Evolutionary conservation across 1,140 invertebrate genomes (phyloP), one percentile per base, ranked within the genome.

Genomic region (Drosophila truncata): DNA sequence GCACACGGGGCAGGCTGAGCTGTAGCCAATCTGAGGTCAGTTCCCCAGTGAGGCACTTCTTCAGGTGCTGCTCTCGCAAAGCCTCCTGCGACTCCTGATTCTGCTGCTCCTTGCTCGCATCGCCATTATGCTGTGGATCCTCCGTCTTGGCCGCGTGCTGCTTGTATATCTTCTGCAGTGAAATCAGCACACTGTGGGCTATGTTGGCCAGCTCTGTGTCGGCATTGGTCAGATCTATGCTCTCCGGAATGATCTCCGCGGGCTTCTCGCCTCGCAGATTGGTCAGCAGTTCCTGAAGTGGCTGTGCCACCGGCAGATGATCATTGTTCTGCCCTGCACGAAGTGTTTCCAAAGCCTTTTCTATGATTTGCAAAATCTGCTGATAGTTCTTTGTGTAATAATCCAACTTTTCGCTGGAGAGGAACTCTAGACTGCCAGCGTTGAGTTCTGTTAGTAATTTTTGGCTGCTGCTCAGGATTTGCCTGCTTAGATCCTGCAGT

Each of bases 141-240:
- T 65, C 49, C 0, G 37, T 18, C 31, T 69, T 60, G n/a, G 37
- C 93, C 6, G 33, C 92, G 93, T 95, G 94, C 70, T 95, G 95
- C 88, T 97, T 97, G 78, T 95, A 96, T 41, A 96, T 93, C 49
- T 95, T 95, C 87, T 97, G 96, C 62, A 97, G 94, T 0, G 94
- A 93, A 9, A 96, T 69, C 2, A 97, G 92, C 80, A 96, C 94
- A 39, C 93, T 94, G 54, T 95, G 94, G 2, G 95, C 86, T 50
- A 96, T 91, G 65, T 94, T 93, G 85, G 96, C 94, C 6, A 95
- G 80, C 76, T 93, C 81, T 16, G 70, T 77, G 29, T 91, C 84
- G 16, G 91, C 80, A 52, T 91, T 84, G 20, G 49, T 49, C 6
- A 92, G 66, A 50, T 86, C 73, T 9, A 77, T 57, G 14, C 55